Evolutionary conservation across 2,113 vertebrate genomes (phyloP).

Genomic region (Lepus timidus): DNA sequence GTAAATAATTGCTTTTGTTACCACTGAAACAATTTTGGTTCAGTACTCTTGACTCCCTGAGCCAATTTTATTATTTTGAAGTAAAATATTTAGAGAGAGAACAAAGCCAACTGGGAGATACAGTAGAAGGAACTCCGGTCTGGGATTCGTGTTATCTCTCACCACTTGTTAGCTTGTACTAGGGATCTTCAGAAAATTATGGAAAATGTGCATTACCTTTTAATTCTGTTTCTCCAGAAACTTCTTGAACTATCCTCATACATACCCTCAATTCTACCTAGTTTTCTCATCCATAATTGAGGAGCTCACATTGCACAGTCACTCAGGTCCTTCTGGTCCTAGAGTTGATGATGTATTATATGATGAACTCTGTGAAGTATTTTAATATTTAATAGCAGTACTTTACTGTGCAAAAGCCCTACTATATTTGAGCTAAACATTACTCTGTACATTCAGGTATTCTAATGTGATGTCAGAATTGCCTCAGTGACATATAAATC

Average conservation of each 20-base stretch:
- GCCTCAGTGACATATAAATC: not conserved
- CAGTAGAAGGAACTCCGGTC: not conserved
- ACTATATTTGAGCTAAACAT: not conserved
- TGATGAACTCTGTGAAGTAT: not conserved
- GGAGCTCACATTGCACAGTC: not conserved
- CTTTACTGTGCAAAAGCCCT: not conserved
- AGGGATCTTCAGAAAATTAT: no score
- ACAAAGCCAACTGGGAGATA: not conserved
- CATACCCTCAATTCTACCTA: not conserved
- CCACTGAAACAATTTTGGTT: conserved; percentile 35
- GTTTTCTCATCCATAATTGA: not conserved
- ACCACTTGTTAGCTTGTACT: not conserved
- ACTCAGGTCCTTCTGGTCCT: not conserved
- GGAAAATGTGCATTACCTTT: no score
- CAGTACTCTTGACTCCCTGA: conserved; percentile 17
- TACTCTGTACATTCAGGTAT: not conserved
- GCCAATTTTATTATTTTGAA: conserved; percentile 6
- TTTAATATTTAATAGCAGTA: not conserved
- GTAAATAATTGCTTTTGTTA: conserved; percentile 52
- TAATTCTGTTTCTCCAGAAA: no score
- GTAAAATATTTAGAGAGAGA: not conserved
- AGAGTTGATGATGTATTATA: not conserved
- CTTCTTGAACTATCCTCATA: no score
- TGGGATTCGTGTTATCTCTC: not conserved
- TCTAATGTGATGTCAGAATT: not conserved